Conservation (phyloP, 1,140 invertebrate species). For the Mizuhopecten yessoensis region DNA sequence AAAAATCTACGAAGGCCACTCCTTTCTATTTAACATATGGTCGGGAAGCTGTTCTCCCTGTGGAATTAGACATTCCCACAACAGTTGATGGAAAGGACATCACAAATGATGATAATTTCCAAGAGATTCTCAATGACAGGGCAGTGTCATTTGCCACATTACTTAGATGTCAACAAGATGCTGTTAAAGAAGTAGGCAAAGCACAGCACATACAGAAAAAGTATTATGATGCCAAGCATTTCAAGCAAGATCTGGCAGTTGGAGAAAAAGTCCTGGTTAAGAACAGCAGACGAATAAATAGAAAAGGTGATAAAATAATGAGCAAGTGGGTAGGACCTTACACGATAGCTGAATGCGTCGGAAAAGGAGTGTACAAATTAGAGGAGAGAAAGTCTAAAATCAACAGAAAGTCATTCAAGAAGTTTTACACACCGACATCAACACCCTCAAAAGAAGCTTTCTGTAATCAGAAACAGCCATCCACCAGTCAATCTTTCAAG, state of each 20-base stretch:
- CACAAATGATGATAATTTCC: constrained; percentile 40
- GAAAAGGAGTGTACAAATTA: constrained; percentile 47
- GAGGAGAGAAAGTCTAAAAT: constrained; percentile 46
- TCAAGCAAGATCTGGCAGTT: not conserved
- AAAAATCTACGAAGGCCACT: constrained; percentile 52
- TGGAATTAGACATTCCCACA: constrained; percentile 48
- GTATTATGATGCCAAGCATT: constrained; percentile 48
- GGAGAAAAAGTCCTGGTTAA: constrained; percentile 45
- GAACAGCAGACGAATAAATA: constrained; percentile 45
- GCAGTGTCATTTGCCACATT: constrained; percentile 44
- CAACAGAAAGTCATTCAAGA: not conserved
- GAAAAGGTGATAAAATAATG: constrained; percentile 51
- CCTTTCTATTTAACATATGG: constrained; percentile 53
- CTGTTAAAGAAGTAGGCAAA: constrained; percentile 44
- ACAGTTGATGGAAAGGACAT: not conserved
- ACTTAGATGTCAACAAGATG: not conserved
- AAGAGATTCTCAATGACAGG: not conserved
- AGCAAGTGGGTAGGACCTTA: too few species aligned
- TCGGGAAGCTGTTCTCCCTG: constrained; percentile 46
- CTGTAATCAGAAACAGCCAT: too few species aligned
- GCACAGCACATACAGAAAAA: constrained; percentile 49
- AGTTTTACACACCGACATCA: not conserved
- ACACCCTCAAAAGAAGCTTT: too few species aligned
- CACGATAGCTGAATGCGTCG: too few species aligned
- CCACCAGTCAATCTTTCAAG: too few species aligned